phyloP scores from a whole-genome alignment of 2,113 vertebrate genomes.

The Guaruba guarouba region DNA sequence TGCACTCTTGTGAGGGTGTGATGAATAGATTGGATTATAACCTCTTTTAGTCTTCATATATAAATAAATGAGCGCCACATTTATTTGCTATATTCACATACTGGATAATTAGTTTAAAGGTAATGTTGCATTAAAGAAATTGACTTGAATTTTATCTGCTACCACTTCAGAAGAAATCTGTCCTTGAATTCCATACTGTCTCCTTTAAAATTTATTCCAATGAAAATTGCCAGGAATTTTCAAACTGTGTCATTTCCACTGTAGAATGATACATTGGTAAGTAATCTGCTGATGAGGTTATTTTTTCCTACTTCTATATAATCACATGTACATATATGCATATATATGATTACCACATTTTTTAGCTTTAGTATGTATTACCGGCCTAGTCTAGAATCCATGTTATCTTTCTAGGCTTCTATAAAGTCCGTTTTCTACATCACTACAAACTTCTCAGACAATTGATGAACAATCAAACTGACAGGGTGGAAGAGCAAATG shows the following conservation, averaged over 20 bases:
- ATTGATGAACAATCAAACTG: constrained; percentile 65
- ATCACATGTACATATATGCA: not conserved
- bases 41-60: not conserved
- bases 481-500: constrained; percentile 69
- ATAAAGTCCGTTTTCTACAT: constrained; percentile 35
- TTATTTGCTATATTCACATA: not conserved
- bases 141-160: not conserved
- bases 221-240: not conserved
- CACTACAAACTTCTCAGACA: constrained; percentile 22
- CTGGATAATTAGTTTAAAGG: not conserved
- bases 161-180: not conserved
- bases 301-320: not conserved
- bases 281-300: rapidly evolving
- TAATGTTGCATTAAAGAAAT: not conserved
- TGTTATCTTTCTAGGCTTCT: constrained; percentile 14
- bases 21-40: not conserved
- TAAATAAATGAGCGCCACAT: not conserved
- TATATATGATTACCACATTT: not conserved
- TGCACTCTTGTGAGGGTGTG: not conserved
- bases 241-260: not conserved
- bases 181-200: not conserved
- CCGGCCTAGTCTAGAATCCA: not conserved
- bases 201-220: not conserved
- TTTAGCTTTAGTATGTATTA: not conserved
- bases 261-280: not conserved